These are phyloP conservation scores for Spinus pinus DNA, from an alignment of 2,797 vertebrate species.

Conservation along the genomic window DNA sequence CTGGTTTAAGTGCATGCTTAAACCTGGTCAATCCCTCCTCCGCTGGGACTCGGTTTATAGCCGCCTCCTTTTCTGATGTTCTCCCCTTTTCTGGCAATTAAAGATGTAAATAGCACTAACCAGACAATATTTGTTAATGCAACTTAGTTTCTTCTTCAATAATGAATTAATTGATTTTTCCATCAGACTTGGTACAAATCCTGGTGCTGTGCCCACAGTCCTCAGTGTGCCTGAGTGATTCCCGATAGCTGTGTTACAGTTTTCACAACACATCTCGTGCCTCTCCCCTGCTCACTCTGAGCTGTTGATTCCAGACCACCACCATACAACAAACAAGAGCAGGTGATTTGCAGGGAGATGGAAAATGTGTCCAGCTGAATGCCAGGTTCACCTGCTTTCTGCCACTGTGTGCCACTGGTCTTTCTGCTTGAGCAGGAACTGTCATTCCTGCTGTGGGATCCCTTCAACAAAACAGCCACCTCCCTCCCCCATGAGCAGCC, in stretches of 20 bases:
- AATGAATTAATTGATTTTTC: neutral
- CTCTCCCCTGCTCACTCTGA: neutral
- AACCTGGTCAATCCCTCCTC: neutral
- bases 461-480: neutral
- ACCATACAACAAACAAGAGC: neutral
- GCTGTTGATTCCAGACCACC: neutral
- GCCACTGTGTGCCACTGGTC: neutral
- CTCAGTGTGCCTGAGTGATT: neutral
- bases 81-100: neutral
- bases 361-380: neutral
- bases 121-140: neutral
- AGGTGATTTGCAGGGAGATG: neutral
- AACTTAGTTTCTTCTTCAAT: neutral
- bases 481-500: neutral
- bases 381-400: neutral
- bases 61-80: fast-evolving
- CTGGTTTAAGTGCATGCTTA: neutral
- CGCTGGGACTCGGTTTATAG: fast-evolving
- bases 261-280: neutral
- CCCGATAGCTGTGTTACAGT: neutral
- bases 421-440: neutral
- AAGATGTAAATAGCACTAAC: neutral
- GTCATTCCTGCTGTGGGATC: neutral
- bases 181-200: neutral
- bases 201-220: neutral